Evolutionary conservation across 1,140 invertebrate species (phyloP).

Genomic region (Atta colombica): DNA sequence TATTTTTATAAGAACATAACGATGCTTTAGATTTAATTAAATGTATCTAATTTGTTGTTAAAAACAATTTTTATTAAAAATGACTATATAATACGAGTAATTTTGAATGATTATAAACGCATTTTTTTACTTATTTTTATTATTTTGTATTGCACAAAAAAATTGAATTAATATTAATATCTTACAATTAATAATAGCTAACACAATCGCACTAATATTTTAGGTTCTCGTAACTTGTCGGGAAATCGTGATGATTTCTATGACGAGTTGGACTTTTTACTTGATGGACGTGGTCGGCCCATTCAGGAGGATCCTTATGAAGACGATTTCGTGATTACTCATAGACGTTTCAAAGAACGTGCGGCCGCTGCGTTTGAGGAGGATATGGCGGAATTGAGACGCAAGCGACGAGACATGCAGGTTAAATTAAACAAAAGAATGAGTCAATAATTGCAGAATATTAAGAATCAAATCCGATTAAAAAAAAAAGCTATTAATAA

Average conservation of each 20-base stretch:
- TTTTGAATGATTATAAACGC: conserved; percentile 14
- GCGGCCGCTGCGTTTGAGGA: conserved; percentile 83
- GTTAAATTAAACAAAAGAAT: conserved; percentile 68
- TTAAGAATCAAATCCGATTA: not conserved
- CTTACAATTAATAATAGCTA: too few species aligned
- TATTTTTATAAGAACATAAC: not conserved
- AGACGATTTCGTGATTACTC: conserved; percentile 80
- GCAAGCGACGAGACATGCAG: conserved; percentile 83
- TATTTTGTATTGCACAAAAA: not conserved
- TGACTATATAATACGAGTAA: not conserved
- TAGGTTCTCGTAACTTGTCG: conserved; percentile 81
- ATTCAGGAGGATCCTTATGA: conserved; percentile 78
- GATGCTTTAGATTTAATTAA: not conserved
- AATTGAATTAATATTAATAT: not conserved
- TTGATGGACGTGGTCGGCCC: conserved; percentile 74
- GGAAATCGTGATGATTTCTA: conserved; percentile 78
- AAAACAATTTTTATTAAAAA: not conserved
- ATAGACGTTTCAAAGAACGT: conserved; percentile 83
- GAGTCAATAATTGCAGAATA: not conserved
- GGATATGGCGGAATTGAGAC: conserved; percentile 83
- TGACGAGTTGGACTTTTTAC: conserved; percentile 81
- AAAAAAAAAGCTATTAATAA: not conserved
- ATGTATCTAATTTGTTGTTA: not conserved
- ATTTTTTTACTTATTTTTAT: conserved; percentile 4
- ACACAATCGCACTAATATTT: conserved; percentile 55